Evolutionary conservation across 2,888 invertebrate genomes (phyloP), one percentile per base, ranked within the genome.

Genomic region (Lissonota sp.): DNA sequence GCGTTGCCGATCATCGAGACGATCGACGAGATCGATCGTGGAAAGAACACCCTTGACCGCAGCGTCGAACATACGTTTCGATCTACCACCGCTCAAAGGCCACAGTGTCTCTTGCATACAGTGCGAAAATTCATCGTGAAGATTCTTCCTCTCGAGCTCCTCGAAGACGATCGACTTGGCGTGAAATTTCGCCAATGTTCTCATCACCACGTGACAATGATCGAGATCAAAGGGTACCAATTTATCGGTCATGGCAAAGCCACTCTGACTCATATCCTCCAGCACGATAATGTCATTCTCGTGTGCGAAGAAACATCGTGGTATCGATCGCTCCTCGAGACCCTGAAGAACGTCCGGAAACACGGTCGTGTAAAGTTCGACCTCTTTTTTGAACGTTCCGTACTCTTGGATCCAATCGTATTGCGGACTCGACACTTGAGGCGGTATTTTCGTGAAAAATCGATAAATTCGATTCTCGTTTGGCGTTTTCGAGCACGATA

Each of bases 211-310:
- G 79, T 93, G 93, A 66, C 95, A 94, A 86, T 96, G 95, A 40
- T 94, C 94, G 1, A 94, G 92, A 16, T 94, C 94, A 40, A 96
- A 92, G 0, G 95, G 95, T 77, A 94, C 93, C 60, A 93, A 93
- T 10, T 96, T 93, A 86, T 96, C 94, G 0, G 95, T 94, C 96
- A 96, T 96, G 64, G 93, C 92, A 84, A 94, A 96, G 0, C 95
- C 95, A 12, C 93, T 91, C 55, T 90, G 93, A 84, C 92, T 94
- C 93, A 96, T 92, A 84, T 96, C 96, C 88, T 95, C 95, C 83
- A 94, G 84, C 7, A 93, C 90, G 7, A 93, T 88, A 5, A 91
- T 85, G 42, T 88, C 86, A 44, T 89, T 81, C 5, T 87, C 88
- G 4, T 88, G 40, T 0, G 88, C 88, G 1, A 90, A 77, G 51